phyloP scores from a whole-genome alignment of 2,113 vertebrate species.

The Trachemys scripta region DNA sequence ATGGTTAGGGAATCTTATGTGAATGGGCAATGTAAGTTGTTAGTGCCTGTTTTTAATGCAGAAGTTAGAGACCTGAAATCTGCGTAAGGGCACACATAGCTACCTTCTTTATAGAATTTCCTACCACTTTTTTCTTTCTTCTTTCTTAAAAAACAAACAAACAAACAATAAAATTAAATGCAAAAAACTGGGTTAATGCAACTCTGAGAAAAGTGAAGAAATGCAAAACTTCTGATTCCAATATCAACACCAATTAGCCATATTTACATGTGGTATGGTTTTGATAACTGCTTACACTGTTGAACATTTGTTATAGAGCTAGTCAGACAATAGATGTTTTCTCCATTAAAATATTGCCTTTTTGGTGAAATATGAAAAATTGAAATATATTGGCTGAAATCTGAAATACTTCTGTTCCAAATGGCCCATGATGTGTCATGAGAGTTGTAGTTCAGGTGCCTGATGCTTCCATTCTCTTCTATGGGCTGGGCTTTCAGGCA shows the following conservation, averaged over 20 bases:
- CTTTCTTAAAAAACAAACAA: background rate
- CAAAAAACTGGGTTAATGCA: background rate
- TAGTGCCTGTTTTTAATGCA: background rate
- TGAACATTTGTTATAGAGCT: background rate
- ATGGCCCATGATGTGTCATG: background rate
- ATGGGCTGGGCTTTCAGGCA: background rate
- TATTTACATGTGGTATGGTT: background rate
- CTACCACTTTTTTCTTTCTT: background rate
- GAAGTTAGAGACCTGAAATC: background rate
- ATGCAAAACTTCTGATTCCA: background rate
- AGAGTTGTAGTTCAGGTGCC: background rate
- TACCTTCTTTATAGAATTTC: background rate
- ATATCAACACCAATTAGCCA: background rate
- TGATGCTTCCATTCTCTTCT: background rate
- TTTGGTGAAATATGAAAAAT: background rate
- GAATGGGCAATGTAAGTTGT: background rate
- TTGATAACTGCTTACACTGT: background rate
- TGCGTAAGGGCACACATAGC: background rate
- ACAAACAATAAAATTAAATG: background rate
- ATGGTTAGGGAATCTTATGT: background rate
- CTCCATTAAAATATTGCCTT: background rate
- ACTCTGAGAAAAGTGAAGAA: background rate
- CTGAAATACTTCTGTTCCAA: background rate
- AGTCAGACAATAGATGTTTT: background rate
- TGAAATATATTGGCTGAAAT: background rate